A percentile compares a stretch with the other conserved stretches of the same genome.
Evolutionary conservation across 2,888 invertebrate species (phyloP).

Genomic region (Leptinotarsa rubiginosa): DNA sequence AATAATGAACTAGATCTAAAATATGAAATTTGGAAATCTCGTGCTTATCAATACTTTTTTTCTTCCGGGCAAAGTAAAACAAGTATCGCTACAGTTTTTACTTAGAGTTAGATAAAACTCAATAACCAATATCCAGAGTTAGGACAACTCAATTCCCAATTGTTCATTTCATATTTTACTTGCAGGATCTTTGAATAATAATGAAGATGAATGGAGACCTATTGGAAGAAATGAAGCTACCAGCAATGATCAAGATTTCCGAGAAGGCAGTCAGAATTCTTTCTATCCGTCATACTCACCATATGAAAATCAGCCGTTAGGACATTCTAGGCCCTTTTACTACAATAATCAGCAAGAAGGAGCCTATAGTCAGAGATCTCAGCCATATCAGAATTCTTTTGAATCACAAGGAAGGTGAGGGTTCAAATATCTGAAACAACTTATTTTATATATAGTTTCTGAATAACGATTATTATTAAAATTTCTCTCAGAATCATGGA

Average conservation of each 20-base stretch:
- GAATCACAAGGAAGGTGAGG: slow-evolving; percentile 42
- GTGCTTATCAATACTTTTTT: too few relatives aligned
- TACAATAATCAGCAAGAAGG: slow-evolving; percentile 69
- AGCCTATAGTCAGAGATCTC: slow-evolving; percentile 73
- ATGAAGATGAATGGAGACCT: slow-evolving; percentile 11
- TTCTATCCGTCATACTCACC: slow-evolving; percentile 80
- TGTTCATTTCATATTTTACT: background rate
- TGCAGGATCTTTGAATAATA: background rate
- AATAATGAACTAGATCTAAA: too few relatives aligned
- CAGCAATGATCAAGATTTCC: slow-evolving; percentile 46
- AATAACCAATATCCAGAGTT: too few relatives aligned
- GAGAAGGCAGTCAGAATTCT: slow-evolving; percentile 67
- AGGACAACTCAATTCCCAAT: too few relatives aligned
- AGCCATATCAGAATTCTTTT: slow-evolving; percentile 59
- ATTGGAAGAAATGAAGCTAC: slow-evolving; percentile 21
- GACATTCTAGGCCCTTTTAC: slow-evolving; percentile 73
- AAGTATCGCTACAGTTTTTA: too few relatives aligned
- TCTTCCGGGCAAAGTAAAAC: too few relatives aligned
- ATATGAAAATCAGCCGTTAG: slow-evolving; percentile 70
- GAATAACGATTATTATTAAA: too few relatives aligned
- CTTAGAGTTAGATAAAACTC: too few relatives aligned
- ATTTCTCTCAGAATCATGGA: too few relatives aligned
- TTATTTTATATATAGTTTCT: background rate
- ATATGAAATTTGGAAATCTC: too few relatives aligned
- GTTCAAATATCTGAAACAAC: background rate